Evolutionary conservation across 1,140 invertebrate genomes (phyloP), one percentile per base, ranked within the genome.

Genomic region (Dendrolimus kikuchii): DNA sequence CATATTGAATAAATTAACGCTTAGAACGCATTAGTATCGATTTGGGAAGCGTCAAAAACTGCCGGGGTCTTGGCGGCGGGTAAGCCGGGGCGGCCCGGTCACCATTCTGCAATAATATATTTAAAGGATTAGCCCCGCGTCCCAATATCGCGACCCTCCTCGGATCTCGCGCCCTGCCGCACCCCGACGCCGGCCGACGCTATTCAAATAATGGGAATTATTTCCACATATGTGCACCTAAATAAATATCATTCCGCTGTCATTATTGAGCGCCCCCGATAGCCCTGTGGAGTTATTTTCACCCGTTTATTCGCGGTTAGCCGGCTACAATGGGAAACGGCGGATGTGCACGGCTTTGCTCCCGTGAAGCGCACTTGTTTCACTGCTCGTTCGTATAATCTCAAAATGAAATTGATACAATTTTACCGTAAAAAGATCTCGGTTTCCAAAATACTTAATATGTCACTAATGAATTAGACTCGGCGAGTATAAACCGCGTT

Each of bases 171-270:
- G 38, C 57, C 45, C 51, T 55, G 53, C 55, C 45, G 44, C 72
- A 59, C 66, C 68, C 67, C 65, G 66, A 67, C 39, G 65, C 62
- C 45, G 55, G 55, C 60, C 60, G 49, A 64, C 77, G 73, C 78
- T 84, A 86, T 84, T 81, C 83, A 84, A 86, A 86, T 83, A 86
- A 86, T 86, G 83, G 78, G 83, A 84, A 86, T 86, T 83, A 86
- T 85, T 85, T 86, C 80, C 83, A 84, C 83, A 86, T 86, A 86
- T 85, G 81, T 83, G 83, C 83, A 78, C 79, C 80, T 83, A 84
- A 84, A 84, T 81, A 86, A 86, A 86, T 83, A 86, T 84, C 75
- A 85, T 86, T 85, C 67, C 66, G 64, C 71, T 75, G 81, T 86
- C 83, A 78, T 89, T 89, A 90, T 90, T 89, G 88, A 86, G 88